Evolutionary conservation across 2,113 vertebrate species (phyloP).

Genomic region (Ranitomeya variabilis): DNA sequence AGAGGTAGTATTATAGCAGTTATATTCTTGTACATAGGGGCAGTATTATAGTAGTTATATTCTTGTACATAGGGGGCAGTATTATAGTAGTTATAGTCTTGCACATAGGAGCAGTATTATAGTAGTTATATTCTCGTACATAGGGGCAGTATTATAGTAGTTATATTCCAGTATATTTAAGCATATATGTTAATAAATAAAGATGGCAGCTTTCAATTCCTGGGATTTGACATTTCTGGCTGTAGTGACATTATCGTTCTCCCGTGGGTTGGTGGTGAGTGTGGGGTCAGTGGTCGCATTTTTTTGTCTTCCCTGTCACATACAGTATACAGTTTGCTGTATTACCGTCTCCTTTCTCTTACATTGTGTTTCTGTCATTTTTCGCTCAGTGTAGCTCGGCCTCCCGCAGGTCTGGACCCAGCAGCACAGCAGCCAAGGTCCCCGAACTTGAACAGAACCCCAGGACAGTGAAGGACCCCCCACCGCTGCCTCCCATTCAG

Average conservation of each 20-base stretch:
- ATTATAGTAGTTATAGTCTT: not conserved
- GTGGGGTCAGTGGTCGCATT: not conserved
- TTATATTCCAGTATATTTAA: not conserved
- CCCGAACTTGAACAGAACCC: conserved; percentile 59
- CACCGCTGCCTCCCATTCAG: conserved; percentile 24
- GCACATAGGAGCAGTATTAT: not conserved
- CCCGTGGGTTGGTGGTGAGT: no score
- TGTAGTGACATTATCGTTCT: no score
- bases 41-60: no score
- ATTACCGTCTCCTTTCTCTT: conserved; percentile 36
- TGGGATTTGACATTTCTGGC: no score
- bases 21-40: no score
- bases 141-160: not conserved
- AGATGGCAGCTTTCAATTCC: no score
- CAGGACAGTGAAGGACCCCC: not conserved
- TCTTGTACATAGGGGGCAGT: no score
- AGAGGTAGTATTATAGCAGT: no score
- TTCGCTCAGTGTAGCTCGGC: conserved; percentile 64
- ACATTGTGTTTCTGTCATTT: conserved; percentile 45
- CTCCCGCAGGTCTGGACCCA: conserved; percentile 37
- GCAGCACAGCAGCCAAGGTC: conserved; percentile 56
- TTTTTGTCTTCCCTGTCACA: not conserved
- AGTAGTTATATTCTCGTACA: not conserved
- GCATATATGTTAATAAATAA: no score
- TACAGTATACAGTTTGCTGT: not conserved